Evolutionary conservation across 2,797 vertebrate genomes (phyloP).

Genomic region (Xiphorhynchus erythropygius): DNA sequence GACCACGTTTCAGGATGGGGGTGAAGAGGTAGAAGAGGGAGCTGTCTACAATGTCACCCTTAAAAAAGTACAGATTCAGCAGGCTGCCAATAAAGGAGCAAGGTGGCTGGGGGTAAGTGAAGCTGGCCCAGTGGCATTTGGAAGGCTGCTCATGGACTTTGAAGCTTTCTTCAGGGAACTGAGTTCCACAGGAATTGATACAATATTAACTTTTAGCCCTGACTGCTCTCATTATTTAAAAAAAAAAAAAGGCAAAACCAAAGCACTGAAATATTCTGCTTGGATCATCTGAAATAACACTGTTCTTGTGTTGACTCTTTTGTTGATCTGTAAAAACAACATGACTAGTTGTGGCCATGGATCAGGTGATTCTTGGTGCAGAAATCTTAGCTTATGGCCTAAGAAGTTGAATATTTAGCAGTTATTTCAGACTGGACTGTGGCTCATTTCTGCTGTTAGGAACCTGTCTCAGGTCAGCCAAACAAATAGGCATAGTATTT

Average conservation of each 20-base stretch:
- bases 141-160: constrained; percentile 44
- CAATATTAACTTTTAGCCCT: constrained; percentile 55
- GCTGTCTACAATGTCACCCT: constrained; percentile 95
- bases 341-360: background rate
- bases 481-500: background rate
- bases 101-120: constrained; percentile 93
- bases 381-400: background rate
- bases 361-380: background rate
- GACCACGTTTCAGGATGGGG: constrained; percentile 94
- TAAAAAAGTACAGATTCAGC: constrained; percentile 93
- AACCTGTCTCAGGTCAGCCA: background rate
- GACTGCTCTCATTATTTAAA: background rate
- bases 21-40: constrained; percentile 95
- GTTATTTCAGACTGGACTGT: background rate
- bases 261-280: background rate
- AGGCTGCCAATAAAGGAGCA: constrained; percentile 95
- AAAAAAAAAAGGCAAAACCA: background rate
- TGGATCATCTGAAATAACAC: background rate
- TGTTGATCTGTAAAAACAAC: background rate
- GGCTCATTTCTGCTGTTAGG: background rate
- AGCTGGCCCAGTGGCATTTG: background rate
- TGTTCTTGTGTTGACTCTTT: background rate
- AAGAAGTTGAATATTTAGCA: background rate
- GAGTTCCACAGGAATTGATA: constrained; percentile 15
- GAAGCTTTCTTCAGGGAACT: constrained; percentile 10